phyloP scores from a whole-genome alignment of 2,113 vertebrate genomes.

The Scomber scombrus region DNA sequence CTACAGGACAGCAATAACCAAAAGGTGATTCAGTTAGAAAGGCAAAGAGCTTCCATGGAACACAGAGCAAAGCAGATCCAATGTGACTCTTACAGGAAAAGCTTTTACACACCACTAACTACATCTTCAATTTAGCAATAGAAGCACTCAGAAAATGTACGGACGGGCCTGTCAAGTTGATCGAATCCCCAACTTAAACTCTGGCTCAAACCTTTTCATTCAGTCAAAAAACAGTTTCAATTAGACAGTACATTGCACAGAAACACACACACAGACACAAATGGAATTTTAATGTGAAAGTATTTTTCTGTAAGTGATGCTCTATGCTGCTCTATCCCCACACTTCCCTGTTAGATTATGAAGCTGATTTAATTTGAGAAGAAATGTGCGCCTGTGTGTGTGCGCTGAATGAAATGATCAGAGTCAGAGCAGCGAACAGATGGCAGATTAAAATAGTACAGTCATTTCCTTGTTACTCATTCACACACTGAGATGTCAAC shows the following conservation, averaged over 20 bases:
- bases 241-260: too few species aligned
- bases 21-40: slow-evolving; percentile 4
- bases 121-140: neutral
- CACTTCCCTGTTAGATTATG: neutral
- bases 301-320: too few species aligned
- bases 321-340: too few species aligned
- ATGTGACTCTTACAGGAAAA: neutral
- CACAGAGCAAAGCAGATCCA: too few species aligned
- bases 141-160: neutral
- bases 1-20: neutral
- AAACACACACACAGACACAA: neutral
- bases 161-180: neutral
- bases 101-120: neutral
- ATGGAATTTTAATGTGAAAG: too few species aligned
- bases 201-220: neutral
- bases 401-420: neutral
- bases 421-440: slow-evolving; percentile 23
- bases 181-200: too few species aligned
- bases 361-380: neutral
- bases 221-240: neutral
- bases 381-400: neutral
- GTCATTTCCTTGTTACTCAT: slow-evolving; percentile 20
- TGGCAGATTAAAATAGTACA: slow-evolving; percentile 25
- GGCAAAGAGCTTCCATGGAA: neutral
- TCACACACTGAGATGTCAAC: neutral